Base-by-base conservation (phyloP, 2,113 vertebrate genomes). In the Corythornis cristatus region DNA sequence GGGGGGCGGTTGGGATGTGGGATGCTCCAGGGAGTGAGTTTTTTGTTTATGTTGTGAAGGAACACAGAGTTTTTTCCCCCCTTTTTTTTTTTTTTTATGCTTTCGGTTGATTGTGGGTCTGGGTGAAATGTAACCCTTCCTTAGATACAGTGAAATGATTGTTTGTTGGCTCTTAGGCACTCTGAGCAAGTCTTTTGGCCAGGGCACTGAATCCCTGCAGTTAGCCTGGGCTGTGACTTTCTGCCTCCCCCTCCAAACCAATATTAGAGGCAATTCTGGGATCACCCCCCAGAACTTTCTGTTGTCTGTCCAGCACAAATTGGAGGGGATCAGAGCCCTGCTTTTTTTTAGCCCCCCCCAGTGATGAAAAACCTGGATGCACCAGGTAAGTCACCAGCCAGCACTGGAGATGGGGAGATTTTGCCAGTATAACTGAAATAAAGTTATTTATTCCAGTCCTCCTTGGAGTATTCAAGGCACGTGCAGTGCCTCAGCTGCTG, bases 1-100 rank as follows among this genome's bases (percentile, higher is more conserved):
- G 31, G 2, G 21, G 14, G 16, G 1, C 3, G 4, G 15, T 46
- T 8, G 12, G 6, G 29, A 0, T 8, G n/a, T 7, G 61, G 13
- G 10, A 9, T 25, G 26, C 31, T 26, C 23, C 45, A 26, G 37
- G 33, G 58, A 56, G 15, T 60, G 25, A 9, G 1, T 25, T 80
- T 46, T 9, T 20, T 3, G 7, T 9, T 60, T 67, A 33, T 33
- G 5, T 37, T 37, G 21, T 28, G 26, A 58, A 35, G 16, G 12
- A 15, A n/a, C 37, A 17, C 20, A 35, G 25, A 5, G 8, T 4
- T 5, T 70, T 65, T n/a, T 4, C 2, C 1, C 1, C 25, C 25
- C n/a, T 33, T 2, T 65, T 74, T 77, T 31, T 37, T 77, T 28
- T 77, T 31, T 37, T 77, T 28, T 19, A 37, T 14, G 6, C 18